A percentile compares a stretch with the other conserved stretches of the same genome.
These are phyloP conservation scores for Syngnathus typhle DNA, from an alignment of 2,113 vertebrate species.

Conservation along the genomic window DNA sequence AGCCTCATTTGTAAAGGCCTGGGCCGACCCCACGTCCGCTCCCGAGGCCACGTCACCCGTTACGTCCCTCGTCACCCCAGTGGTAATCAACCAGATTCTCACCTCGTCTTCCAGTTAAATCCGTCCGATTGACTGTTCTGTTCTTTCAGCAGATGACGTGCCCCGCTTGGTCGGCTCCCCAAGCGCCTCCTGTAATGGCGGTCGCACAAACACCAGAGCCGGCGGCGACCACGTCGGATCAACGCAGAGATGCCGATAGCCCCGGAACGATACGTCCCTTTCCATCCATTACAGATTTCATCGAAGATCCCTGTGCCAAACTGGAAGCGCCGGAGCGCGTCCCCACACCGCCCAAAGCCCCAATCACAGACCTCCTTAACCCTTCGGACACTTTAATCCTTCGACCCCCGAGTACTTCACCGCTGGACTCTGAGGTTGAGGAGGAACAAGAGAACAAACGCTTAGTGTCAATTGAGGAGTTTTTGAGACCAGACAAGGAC, in stretches of 20 bases:
- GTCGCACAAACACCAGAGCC: conserved; percentile 7
- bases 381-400: conserved; percentile 44
- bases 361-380: conserved; percentile 40
- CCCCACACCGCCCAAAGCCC: conserved; percentile 45
- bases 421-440: conserved; percentile 68
- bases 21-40: conserved; percentile 62
- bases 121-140: not conserved
- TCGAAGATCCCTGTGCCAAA: conserved; percentile 65
- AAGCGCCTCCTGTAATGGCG: conserved; percentile 17
- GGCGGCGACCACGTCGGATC: conserved; percentile 36
- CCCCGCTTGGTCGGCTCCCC: conserved; percentile 27
- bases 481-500: conserved; percentile 61
- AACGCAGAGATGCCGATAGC: conserved; percentile 55
- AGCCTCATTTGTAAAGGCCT: conserved; percentile 59
- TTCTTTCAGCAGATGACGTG: conserved; percentile 41
- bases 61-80: conserved; percentile 31
- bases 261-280: conserved; percentile 55
- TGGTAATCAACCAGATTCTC: conserved; percentile 33
- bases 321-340: conserved; percentile 51
- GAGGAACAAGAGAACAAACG: conserved; percentile 63
- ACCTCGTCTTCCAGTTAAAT: not conserved
- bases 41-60: conserved; percentile 39
- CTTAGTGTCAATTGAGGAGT: conserved; percentile 73
- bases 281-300: conserved; percentile 68
- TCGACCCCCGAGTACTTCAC: conserved; percentile 53